Conservation (phyloP, 2,888 invertebrate species). For the Anarsia innoxiella region DNA sequence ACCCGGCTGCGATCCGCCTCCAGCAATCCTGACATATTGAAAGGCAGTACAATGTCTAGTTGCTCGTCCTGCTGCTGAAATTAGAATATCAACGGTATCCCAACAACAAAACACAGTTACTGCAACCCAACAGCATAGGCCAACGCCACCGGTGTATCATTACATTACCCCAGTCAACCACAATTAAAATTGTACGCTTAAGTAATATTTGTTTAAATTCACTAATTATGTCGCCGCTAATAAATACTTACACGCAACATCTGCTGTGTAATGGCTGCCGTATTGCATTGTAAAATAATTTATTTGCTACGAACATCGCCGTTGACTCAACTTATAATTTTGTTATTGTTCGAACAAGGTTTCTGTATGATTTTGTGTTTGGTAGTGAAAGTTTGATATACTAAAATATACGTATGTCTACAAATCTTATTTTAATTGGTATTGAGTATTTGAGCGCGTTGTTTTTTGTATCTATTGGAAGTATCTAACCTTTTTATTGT, state of each 20-base stretch:
- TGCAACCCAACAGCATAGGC: slow-evolving; percentile 3
- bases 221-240: slow-evolving; percentile 66
- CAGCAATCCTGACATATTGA: slow-evolving; percentile 27
- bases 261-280: slow-evolving; percentile 53
- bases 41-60: too few species aligned
- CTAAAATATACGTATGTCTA: too few species aligned
- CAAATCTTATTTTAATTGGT: background rate
- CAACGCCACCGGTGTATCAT: slow-evolving; percentile 22
- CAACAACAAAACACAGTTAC: background rate
- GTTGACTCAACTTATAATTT: slow-evolving; percentile 46
- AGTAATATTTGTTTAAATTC: slow-evolving; percentile 71
- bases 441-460: background rate
- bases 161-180: slow-evolving; percentile 43
- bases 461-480: slow-evolving; percentile 1
- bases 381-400: too few species aligned
- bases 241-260: slow-evolving; percentile 67
- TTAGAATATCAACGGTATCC: slow-evolving; percentile 23
- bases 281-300: slow-evolving; percentile 52
- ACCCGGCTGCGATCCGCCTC: slow-evolving; percentile 26
- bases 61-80: too few species aligned
- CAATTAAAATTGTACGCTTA: slow-evolving; percentile 67
- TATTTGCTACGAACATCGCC: slow-evolving; percentile 49
- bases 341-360: slow-evolving; percentile 44
- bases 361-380: slow-evolving; percentile 19
- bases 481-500: background rate